Evolutionary conservation across 2,888 invertebrate genomes (phyloP).

Genomic region (Cephus nigrinus): DNA sequence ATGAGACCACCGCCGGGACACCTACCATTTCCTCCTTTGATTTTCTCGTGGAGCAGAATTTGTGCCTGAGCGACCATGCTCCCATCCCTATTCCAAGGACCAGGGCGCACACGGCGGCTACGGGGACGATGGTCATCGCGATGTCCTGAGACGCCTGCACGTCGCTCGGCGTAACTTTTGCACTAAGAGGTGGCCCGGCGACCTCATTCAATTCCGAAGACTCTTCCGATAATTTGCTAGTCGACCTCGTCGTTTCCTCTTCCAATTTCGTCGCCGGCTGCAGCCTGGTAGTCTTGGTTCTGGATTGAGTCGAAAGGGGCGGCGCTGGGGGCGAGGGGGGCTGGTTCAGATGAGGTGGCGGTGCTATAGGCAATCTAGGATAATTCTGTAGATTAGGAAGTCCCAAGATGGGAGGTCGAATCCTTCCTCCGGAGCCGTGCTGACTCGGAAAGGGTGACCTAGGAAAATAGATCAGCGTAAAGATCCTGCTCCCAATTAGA

Average conservation of each 20-base stretch:
- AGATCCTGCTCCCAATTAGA: too few species aligned
- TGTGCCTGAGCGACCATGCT: slow-evolving; percentile 78
- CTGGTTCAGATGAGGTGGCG: slow-evolving; percentile 39
- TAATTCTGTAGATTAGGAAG: slow-evolving; percentile 52
- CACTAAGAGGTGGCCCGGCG: slow-evolving; percentile 46
- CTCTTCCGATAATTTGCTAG: slow-evolving; percentile 11
- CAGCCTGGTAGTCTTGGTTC: slow-evolving; percentile 54
- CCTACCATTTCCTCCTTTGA: slow-evolving; percentile 82
- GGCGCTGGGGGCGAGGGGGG: slow-evolving; percentile 22
- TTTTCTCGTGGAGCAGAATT: slow-evolving; percentile 75
- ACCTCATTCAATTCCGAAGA: slow-evolving; percentile 14
- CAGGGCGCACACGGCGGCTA: slow-evolving; percentile 77
- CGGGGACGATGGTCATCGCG: slow-evolving; percentile 76
- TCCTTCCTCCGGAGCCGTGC: slow-evolving; percentile 44
- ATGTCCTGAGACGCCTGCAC: slow-evolving; percentile 66
- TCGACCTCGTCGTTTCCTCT: slow-evolving; percentile 25
- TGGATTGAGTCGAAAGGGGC: slow-evolving; percentile 21
- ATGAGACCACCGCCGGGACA: slow-evolving; percentile 33
- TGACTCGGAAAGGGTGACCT: slow-evolving; percentile 41
- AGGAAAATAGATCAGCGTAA: neutral
- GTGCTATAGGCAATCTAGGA: slow-evolving; percentile 44
- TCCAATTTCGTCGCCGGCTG: slow-evolving; percentile 33
- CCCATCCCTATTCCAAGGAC: slow-evolving; percentile 76
- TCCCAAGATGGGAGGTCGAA: slow-evolving; percentile 50
- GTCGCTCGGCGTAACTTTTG: slow-evolving; percentile 51